Evolutionary conservation across 2,888 invertebrate genomes (phyloP), one percentile per base, ranked within the genome.

Genomic region (Pyrochroa serraticornis): DNA sequence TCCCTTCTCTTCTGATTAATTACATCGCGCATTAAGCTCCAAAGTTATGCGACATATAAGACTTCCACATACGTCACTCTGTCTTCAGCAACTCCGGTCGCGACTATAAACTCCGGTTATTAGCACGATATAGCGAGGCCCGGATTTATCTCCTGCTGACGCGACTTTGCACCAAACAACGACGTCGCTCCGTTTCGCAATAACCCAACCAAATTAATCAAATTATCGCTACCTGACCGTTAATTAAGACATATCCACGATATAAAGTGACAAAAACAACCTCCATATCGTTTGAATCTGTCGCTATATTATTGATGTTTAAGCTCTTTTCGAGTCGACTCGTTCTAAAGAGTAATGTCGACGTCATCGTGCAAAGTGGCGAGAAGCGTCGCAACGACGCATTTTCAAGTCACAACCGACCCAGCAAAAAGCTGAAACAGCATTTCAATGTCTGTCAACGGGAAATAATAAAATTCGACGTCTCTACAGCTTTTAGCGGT

Each of bases 401-500:
- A 22, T 43, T 31, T 31, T 31, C 31, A 14, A n/a, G 43, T n/a
- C 12, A 12, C 22, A 9, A 22, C 22, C 32, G 43, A 8, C 43
- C 13, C 38, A 13, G 8, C 31, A 50, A 49, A 53, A 43, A 54
- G 54, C 49, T 53, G 58, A 54, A 53, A 46, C 59, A 47, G 47
- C 58, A 48, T 53, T 59, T 59, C 59, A 49, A 22, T 46, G 54
- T 59, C 54, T 59, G 54, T 54, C 54, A 54, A 53, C 39, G 54
- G 41, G 50, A 58, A 58, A 58, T 58, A 53, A 58, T 58, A 53
- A 58, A 58, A 58, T 53, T 53, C 58, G 53, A 48, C 58, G 49
- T 30, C 22, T 38, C 37, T 46, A 9, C 33, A 9, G 43, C 48
- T 56, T 55, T 32, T 30, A 13, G 7, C 22, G 8, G 10, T 5